Evolutionary conservation across 2,888 invertebrate species (phyloP).

Genomic region (Endomychus coccineus): DNA sequence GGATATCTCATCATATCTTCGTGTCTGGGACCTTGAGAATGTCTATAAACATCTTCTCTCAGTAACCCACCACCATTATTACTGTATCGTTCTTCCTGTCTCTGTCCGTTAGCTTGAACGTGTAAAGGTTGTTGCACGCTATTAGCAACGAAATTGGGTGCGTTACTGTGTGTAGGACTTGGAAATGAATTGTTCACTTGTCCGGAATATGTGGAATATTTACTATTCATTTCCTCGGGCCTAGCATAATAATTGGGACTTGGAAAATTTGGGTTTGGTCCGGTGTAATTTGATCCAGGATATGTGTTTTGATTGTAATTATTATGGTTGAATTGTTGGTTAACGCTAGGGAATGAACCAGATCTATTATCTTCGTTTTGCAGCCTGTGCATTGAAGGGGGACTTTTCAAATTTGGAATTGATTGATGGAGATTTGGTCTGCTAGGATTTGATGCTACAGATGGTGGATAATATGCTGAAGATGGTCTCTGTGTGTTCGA

Average conservation of each 20-base stretch:
- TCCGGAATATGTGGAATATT: slow-evolving; percentile 17
- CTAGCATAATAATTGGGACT: slow-evolving; percentile 19
- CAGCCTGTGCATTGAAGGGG: slow-evolving; percentile 33
- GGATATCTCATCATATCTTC: slow-evolving; percentile 39
- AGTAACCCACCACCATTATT: slow-evolving; percentile 31
- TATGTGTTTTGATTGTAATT: slow-evolving; percentile 23
- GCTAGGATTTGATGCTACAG: slow-evolving; percentile 26
- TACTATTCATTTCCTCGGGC: slow-evolving; percentile 20
- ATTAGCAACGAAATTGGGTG: slow-evolving; percentile 23
- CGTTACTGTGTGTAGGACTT: slow-evolving; percentile 31
- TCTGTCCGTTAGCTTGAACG: slow-evolving; percentile 31
- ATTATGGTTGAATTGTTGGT: slow-evolving; percentile 27
- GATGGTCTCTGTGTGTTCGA: slow-evolving; percentile 49
- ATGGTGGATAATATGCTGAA: slow-evolving; percentile 49
- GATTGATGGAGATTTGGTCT: slow-evolving; percentile 41
- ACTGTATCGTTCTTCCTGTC: slow-evolving; percentile 30
- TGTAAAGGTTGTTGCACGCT: slow-evolving; percentile 32
- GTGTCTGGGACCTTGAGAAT: slow-evolving; percentile 33
- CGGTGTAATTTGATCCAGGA: slow-evolving; percentile 12
- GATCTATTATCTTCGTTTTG: slow-evolving; percentile 29
- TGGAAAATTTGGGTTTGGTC: slow-evolving; percentile 15
- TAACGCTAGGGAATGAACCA: slow-evolving; percentile 34
- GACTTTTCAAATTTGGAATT: slow-evolving; percentile 44
- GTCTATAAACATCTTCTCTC: slow-evolving; percentile 38
- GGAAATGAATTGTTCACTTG: slow-evolving; percentile 30